A percentile compares a stretch with the other conserved stretches of the same genome.
phyloP scores from a whole-genome alignment of 2,797 vertebrate species.

The Semaprochilodus insignis region DNA sequence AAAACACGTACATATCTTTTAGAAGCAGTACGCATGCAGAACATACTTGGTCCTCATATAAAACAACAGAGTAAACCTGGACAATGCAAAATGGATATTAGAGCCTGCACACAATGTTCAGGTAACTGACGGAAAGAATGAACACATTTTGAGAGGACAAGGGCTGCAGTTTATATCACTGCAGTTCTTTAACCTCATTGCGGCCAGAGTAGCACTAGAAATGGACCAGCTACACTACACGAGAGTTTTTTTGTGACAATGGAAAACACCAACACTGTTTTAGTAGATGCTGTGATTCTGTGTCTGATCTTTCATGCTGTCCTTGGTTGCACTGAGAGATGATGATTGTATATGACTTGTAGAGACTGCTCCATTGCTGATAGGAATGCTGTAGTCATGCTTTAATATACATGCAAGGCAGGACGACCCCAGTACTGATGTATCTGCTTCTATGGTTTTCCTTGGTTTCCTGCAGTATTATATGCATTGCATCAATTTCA shows the following conservation, averaged over 20 bases:
- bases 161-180: background rate
- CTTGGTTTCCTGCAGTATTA: too few relatives aligned
- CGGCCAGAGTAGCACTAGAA: background rate
- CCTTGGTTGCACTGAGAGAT: too few relatives aligned
- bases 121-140: background rate
- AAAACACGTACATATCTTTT: background rate
- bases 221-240: background rate
- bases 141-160: background rate
- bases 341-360: too few relatives aligned
- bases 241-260: background rate
- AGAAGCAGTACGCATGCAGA: background rate
- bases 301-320: too few relatives aligned
- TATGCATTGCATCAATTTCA: too few relatives aligned
- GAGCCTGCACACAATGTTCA: background rate
- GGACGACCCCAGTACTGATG: too few relatives aligned
- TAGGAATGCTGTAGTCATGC: too few relatives aligned
- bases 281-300: too few relatives aligned
- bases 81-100: background rate
- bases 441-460: too few relatives aligned
- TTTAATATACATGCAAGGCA: too few relatives aligned
- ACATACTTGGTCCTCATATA: background rate
- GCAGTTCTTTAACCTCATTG: background rate
- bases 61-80: background rate
- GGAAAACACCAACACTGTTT: too few relatives aligned
- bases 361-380: too few relatives aligned